Percentiles rank a stretch among this genome's conserved stretches.
Conservation (phyloP, 2,888 invertebrate genomes). For the Hirtodrosophila confusa region DNA sequence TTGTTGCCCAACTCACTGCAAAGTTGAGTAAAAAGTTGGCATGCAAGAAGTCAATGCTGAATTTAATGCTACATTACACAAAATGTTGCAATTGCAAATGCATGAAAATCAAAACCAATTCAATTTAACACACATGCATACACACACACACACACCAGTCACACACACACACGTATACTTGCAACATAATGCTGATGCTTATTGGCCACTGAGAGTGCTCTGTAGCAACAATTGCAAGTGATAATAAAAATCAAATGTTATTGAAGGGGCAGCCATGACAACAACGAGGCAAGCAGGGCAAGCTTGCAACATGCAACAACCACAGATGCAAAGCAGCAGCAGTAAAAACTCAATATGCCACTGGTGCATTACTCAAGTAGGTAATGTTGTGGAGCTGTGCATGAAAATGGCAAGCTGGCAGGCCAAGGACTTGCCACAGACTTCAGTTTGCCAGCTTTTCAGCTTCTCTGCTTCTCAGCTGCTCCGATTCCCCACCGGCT, state of each 20-base stretch:
- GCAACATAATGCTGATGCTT: conserved; percentile 51
- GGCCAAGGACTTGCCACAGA: conserved; percentile 33
- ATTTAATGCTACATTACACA: conserved; percentile 51
- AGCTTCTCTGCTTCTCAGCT: no score
- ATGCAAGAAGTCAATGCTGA: conserved; percentile 31
- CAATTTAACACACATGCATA: conserved; percentile 37
- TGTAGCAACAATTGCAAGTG: conserved; percentile 64
- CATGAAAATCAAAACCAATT: conserved; percentile 66
- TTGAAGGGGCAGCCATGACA: conserved; percentile 37
- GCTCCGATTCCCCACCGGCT: no score
- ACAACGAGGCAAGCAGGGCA: not conserved
- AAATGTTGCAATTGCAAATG: conserved; percentile 32
- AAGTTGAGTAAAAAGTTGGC: conserved; percentile 32
- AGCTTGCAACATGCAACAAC: conserved; percentile 10
- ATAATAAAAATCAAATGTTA: conserved; percentile 76
- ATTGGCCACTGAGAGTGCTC: conserved; percentile 47
- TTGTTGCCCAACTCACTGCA: conserved; percentile 49
- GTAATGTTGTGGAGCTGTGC: conserved; percentile 53
- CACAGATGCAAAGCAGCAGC: conserved; percentile 28
- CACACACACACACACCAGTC: conserved; percentile 11
- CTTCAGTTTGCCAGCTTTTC: not conserved
- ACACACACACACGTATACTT: conserved; percentile 9
- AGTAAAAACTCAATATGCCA: conserved; percentile 68
- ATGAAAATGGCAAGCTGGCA: conserved; percentile 45
- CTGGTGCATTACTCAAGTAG: conserved; percentile 67